phyloP scores from a whole-genome alignment of 2,797 vertebrate species.

The Lepilemur septentrionalis region DNA sequence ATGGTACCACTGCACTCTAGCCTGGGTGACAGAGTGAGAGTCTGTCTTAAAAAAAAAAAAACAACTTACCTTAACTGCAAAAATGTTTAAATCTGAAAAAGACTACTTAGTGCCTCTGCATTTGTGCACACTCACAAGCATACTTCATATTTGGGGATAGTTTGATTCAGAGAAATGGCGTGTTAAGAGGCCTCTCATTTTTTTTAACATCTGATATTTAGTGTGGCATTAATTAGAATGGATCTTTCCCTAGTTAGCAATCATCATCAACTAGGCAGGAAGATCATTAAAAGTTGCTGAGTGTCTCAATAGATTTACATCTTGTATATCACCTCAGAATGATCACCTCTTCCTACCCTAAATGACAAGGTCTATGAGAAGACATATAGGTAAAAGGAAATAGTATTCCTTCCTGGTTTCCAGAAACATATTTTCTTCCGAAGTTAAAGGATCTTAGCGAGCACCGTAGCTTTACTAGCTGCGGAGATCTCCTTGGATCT shows the following conservation, averaged over 20 bases:
- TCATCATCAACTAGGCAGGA: background rate
- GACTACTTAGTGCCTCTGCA: background rate
- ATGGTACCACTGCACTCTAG: too few relatives aligned
- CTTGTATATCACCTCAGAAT: background rate
- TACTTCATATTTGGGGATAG: background rate
- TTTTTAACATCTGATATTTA: background rate
- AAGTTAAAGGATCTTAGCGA: conserved; percentile 16
- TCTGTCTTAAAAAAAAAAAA: too few relatives aligned
- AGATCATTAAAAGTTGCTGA: background rate
- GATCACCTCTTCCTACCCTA: background rate
- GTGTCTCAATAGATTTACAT: background rate
- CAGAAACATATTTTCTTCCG: background rate
- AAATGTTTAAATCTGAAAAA: background rate
- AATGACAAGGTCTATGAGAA: background rate
- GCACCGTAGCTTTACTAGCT: background rate
- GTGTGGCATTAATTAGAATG: background rate
- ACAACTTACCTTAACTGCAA: background rate
- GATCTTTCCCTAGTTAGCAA: background rate
- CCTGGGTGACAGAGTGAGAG: too few relatives aligned
- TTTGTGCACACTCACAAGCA: background rate
- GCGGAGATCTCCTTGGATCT: background rate
- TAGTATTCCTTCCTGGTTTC: background rate
- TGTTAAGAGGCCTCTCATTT: background rate
- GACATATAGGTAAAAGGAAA: background rate
- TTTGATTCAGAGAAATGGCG: background rate